A percentile compares a stretch with the other conserved stretches of the same genome.
Conservation (phyloP, 1,140 invertebrate genomes). For the Penaeus indicus region DNA sequence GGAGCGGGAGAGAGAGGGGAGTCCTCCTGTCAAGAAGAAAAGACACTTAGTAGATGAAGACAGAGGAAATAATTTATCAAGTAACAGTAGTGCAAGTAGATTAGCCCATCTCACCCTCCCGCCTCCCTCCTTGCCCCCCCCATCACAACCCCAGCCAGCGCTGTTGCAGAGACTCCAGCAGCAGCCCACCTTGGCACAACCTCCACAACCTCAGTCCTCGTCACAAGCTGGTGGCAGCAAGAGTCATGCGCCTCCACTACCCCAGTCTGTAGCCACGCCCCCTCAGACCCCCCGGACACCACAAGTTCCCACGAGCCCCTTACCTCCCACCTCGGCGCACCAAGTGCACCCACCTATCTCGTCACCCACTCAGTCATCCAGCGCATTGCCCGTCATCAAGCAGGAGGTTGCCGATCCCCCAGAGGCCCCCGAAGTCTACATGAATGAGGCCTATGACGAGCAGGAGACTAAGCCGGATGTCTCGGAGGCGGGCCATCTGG, state of each 20-base stretch:
- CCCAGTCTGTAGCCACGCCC: slow-evolving; percentile 14
- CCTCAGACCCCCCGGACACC: slow-evolving; percentile 10
- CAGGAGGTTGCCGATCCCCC: slow-evolving; percentile 55
- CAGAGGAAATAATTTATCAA: slow-evolving; percentile 33
- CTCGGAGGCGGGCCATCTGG: slow-evolving; percentile 32
- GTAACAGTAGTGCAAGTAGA: slow-evolving; percentile 34
- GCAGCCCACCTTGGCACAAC: slow-evolving; percentile 18
- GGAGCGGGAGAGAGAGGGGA: slow-evolving; percentile 33
- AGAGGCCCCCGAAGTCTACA: slow-evolving; percentile 40
- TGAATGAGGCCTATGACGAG: slow-evolving; percentile 53
- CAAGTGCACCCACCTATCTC: slow-evolving; percentile 25
- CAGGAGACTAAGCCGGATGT: slow-evolving; percentile 51
- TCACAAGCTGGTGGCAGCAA: neutral
- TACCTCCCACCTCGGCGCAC: slow-evolving; percentile 17
- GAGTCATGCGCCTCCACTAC: slow-evolving; percentile 16
- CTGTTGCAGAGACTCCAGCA: slow-evolving; percentile 20
- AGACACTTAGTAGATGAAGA: slow-evolving; percentile 39
- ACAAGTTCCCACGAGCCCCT: slow-evolving; percentile 25
- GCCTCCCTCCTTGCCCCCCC: slow-evolving; percentile 24
- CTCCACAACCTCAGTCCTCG: neutral
- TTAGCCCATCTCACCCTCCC: slow-evolving; percentile 16
- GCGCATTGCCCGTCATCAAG: slow-evolving; percentile 47
- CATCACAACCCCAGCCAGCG: neutral
- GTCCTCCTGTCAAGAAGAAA: slow-evolving; percentile 55
- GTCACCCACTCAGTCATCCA: slow-evolving; percentile 33